Evolutionary conservation across 2,888 invertebrate genomes (phyloP), one percentile per base, ranked within the genome.

Genomic region (Agrotis puta): DNA sequence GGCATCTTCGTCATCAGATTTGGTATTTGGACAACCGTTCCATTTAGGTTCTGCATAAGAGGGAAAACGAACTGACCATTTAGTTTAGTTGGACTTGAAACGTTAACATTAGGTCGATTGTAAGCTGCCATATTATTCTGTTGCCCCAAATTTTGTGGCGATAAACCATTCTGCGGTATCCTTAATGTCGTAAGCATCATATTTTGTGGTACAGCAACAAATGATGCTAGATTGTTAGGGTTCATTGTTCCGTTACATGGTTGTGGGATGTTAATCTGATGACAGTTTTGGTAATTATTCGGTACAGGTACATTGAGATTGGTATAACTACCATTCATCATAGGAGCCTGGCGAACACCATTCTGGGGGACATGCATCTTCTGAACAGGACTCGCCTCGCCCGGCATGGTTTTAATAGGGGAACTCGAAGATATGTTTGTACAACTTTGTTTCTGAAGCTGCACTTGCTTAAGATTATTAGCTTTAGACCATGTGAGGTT

Each of bases 1-100:
- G 96, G 96, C 90, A 96, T 95, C 87, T 97, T 96, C 7, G 97
- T 94, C 92, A 97, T 94, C 70, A 97, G 89, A 87, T 97, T 97
- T 70, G 97, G 97, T 92, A 97, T 95, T 93, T 97, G 97, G 81
- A 97, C 97, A 74, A 97, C 95, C 57, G 96, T 92, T 72, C 96
- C 96, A 72, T 96, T 96, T 70, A 96, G 93, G 92, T 97, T 97
- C 83, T 97, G 97, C 90, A 97, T 92, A 58, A 97, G 92, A 2
- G 97, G 97, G 89, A 97, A 96, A 79, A 97, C 96, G 87, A 96
- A 97, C 89, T 91, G 97, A 76, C 94, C 95, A 77, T 95, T 96
- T 54, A 96, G 86, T 87, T 96, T 96, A 13, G 95, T 94, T 45
- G 96, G 95, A 86, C 96, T 96, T 69, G 94, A 86, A 43, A 96